Evolutionary conservation across 1,140 invertebrate genomes (phyloP).

Genomic region (Ceratosolen fusciceps): DNA sequence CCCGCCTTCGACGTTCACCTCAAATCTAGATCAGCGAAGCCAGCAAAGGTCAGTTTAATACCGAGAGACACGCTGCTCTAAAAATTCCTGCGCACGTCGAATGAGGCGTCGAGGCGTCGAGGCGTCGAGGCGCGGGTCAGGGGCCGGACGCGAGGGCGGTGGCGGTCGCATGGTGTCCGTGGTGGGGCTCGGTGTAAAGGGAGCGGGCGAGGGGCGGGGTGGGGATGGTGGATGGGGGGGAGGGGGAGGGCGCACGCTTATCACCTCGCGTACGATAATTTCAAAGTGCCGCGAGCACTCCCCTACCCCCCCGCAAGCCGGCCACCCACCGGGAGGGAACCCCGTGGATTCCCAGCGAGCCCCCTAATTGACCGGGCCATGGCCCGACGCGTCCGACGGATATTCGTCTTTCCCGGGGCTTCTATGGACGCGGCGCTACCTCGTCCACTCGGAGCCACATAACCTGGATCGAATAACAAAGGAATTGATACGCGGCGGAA

Average conservation of each 20-base stretch:
- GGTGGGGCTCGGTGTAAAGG: too few species aligned
- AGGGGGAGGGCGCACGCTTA: neutral
- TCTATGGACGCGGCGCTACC: too few species aligned
- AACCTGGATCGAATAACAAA: neutral
- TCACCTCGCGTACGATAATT: neutral
- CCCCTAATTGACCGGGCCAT: too few species aligned
- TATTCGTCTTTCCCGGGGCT: conserved; percentile 1
- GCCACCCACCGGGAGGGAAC: too few species aligned
- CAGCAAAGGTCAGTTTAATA: neutral
- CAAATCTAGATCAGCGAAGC: conserved; percentile 26
- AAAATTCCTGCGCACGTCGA: conserved; percentile 1
- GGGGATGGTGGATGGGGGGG: too few species aligned
- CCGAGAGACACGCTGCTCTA: neutral
- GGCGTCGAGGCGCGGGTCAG: too few species aligned
- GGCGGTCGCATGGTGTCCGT: too few species aligned
- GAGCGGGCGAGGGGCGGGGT: too few species aligned
- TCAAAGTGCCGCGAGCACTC: neutral
- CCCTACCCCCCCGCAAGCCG: neutral
- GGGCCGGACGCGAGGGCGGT: too few species aligned
- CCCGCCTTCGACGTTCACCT: neutral
- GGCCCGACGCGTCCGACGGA: neutral
- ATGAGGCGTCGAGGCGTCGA: too few species aligned
- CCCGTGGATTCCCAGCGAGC: too few species aligned
- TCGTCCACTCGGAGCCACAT: neutral
- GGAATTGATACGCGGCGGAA: conserved; percentile 50